Conservation (phyloP, 1,140 invertebrate species). For the Sitobion miscanthi region DNA sequence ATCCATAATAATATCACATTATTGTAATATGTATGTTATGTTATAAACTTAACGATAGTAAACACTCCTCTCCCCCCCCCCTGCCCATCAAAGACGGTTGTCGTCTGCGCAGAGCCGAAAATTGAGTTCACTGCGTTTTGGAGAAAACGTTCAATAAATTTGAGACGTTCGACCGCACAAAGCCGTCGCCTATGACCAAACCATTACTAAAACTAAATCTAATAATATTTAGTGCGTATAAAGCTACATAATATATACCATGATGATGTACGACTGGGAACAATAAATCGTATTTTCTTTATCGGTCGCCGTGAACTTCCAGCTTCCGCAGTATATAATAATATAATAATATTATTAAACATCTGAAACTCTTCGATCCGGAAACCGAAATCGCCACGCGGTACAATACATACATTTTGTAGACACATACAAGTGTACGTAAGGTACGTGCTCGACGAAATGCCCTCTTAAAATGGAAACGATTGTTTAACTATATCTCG, state of each 20-base stretch:
- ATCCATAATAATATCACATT: neutral
- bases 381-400: neutral
- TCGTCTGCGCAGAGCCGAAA: neutral
- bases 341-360: neutral
- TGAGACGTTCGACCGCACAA: neutral
- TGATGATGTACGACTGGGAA: neutral
- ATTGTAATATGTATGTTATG: too few relatives aligned
- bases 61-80: neutral
- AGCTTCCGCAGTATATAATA: neutral
- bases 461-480: constrained; percentile 7
- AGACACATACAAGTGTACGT: too few relatives aligned
- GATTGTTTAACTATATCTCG: constrained; percentile 34
- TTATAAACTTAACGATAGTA: neutral
- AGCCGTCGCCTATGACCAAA: neutral
- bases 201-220: neutral
- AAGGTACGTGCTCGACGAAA: neutral
- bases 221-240: neutral
- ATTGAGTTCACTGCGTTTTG: neutral
- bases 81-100: neutral
- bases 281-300: neutral
- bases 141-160: neutral
- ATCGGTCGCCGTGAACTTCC: neutral
- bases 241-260: neutral
- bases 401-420: neutral
- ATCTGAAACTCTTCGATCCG: neutral